Evolutionary conservation across 2,888 invertebrate genomes (phyloP).

Genomic region (Gymnosoma rotundatum): DNA sequence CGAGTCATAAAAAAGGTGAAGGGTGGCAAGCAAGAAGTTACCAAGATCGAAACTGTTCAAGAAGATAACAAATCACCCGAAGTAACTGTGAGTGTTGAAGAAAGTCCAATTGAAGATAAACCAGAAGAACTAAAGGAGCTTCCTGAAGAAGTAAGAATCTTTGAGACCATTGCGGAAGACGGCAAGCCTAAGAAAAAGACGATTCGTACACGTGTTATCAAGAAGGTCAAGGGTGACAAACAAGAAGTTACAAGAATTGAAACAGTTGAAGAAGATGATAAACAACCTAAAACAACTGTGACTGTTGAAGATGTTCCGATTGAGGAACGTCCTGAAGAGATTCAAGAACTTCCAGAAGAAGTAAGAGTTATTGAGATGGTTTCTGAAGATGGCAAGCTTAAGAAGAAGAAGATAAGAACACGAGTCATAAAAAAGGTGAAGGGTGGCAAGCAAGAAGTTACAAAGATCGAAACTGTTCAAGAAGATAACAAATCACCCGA

Average conservation of each 20-base stretch:
- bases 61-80: slow-evolving; percentile 28
- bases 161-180: slow-evolving; percentile 20
- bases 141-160: slow-evolving; percentile 21
- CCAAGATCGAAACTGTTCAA: slow-evolving; percentile 21
- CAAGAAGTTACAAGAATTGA: slow-evolving; percentile 36
- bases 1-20: slow-evolving; percentile 23
- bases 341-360: slow-evolving; percentile 24
- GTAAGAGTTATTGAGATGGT: slow-evolving; percentile 14
- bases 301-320: neutral
- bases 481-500: slow-evolving; percentile 35
- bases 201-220: slow-evolving; percentile 34
- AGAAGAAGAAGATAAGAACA: slow-evolving; percentile 29
- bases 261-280: slow-evolving; percentile 35
- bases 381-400: slow-evolving; percentile 17
- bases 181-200: slow-evolving; percentile 21
- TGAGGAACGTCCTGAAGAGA: neutral
- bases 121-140: slow-evolving; percentile 3
- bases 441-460: slow-evolving; percentile 33
- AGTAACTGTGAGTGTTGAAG: slow-evolving; percentile 26
- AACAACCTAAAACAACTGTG: slow-evolving; percentile 26
- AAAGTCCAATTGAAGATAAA: neutral
- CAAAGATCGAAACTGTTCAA: slow-evolving; percentile 32
- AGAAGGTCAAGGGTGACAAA: slow-evolving; percentile 28
- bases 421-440: slow-evolving; percentile 21
- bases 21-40: slow-evolving; percentile 29